phyloP scores from a whole-genome alignment of 2,797 vertebrate species.

The Pempheris klunzingeri region DNA sequence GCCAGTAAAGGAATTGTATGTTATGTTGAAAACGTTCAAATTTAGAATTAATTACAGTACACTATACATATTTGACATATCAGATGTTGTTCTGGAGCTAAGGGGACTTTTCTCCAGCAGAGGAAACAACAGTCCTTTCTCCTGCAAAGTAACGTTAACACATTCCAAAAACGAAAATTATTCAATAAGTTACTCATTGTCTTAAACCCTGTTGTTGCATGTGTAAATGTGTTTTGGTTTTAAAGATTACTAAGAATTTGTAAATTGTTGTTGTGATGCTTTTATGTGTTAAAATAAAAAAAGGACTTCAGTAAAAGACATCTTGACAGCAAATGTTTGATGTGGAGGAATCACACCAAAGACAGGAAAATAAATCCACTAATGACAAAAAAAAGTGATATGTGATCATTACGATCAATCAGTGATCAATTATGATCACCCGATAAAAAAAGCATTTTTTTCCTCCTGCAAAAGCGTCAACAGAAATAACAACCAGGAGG shows the following conservation, averaged over 20 bases:
- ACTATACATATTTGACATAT: constrained; percentile 72
- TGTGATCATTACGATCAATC: constrained; percentile 29
- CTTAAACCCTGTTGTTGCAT: constrained; percentile 94
- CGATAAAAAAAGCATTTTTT: constrained; percentile 38
- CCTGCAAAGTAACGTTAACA: constrained; percentile 72
- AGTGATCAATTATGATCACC: constrained; percentile 74
- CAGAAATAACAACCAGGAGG: constrained; percentile 69
- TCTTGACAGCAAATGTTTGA: constrained; percentile 66
- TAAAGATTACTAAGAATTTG: constrained; percentile 91
- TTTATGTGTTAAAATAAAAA: constrained; percentile 92
- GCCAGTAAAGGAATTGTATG: constrained; percentile 77
- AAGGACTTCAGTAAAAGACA: constrained; percentile 82
- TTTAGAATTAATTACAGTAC: constrained; percentile 72
- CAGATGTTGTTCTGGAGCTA: constrained; percentile 74
- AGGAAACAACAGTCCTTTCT: constrained; percentile 37
- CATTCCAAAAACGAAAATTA: constrained; percentile 84
- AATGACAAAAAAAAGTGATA: background rate
- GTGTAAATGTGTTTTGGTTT: constrained; percentile 94
- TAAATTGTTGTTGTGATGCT: constrained; percentile 95
- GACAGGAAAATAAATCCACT: constrained; percentile 18
- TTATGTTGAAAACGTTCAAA: constrained; percentile 72
- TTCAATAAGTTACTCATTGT: constrained; percentile 88
- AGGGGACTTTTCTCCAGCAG: constrained; percentile 53
- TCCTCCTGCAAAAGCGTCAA: constrained; percentile 52
- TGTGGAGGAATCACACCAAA: constrained; percentile 47